phyloP scores from a whole-genome alignment of 2,113 vertebrate species.

The Benitochromis conjunctus region DNA sequence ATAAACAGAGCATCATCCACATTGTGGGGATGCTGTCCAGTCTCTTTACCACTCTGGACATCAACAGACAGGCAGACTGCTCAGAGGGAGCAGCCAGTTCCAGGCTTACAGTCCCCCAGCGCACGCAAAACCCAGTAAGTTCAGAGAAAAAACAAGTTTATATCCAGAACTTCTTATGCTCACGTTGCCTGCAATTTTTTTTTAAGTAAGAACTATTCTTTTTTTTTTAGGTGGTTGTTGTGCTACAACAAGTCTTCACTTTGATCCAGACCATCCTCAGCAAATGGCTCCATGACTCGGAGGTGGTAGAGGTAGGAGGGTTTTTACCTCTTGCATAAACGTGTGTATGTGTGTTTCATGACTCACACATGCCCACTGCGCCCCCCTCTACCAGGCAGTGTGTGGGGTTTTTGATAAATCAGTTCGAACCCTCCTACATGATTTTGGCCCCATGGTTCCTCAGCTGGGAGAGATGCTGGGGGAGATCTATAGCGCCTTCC shows the following conservation, averaged over 20 bases:
- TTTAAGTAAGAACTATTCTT: neutral
- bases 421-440: constrained; percentile 87
- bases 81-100: constrained; percentile 72
- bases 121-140: constrained; percentile 86
- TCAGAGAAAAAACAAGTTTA: neutral
- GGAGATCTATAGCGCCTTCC: constrained; percentile 90
- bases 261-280: constrained; percentile 92
- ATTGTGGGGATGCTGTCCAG: constrained; percentile 92
- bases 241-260: constrained; percentile 92
- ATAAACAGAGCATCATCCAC: constrained; percentile 88
- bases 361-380: neutral
- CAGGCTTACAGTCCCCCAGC: constrained; percentile 73
- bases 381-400: constrained; percentile 77
- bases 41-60: constrained; percentile 91
- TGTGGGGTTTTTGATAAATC: constrained; percentile 96
- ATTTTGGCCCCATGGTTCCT: constrained; percentile 92
- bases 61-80: constrained; percentile 82
- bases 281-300: constrained; percentile 92
- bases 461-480: constrained; percentile 95
- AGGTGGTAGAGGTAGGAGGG: constrained; percentile 89
- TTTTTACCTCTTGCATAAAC: neutral
- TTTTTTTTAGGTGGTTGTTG: constrained; percentile 83
- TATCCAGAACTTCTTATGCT: neutral
- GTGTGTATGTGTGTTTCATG: neutral
- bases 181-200: no score